A percentile compares a stretch with the other conserved stretches of the same genome.
phyloP scores from a whole-genome alignment of 2,797 vertebrate genomes.

The Argyrosomus regius region DNA sequence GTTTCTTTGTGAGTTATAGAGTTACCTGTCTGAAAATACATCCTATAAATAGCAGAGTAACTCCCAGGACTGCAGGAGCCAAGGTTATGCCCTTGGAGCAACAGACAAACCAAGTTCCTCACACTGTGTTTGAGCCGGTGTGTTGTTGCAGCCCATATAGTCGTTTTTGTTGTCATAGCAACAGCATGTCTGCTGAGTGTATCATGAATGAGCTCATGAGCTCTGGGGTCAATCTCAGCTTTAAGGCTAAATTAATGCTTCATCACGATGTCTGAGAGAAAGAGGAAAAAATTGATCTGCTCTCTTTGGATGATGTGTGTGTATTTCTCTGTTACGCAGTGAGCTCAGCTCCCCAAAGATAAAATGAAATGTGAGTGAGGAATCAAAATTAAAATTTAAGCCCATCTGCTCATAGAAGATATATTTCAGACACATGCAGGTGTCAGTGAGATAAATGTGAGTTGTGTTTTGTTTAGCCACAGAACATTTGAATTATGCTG shows the following conservation, averaged over 20 bases:
- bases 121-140: neutral
- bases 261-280: neutral
- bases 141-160: neutral
- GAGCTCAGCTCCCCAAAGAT: neutral
- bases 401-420: neutral
- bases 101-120: slow-evolving; percentile 24
- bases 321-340: neutral
- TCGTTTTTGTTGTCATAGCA: slow-evolving; percentile 42
- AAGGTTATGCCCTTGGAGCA: slow-evolving; percentile 39
- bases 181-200: slow-evolving; percentile 31
- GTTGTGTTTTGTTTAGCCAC: neutral
- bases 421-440: neutral
- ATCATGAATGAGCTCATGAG: slow-evolving; percentile 7
- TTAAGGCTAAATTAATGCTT: slow-evolving; percentile 22
- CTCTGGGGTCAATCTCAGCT: neutral
- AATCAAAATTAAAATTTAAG: neutral
- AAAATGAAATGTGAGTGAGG: neutral
- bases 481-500: neutral
- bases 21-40: neutral
- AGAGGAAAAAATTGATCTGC: neutral
- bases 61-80: slow-evolving; percentile 29
- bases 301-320: neutral
- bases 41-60: slow-evolving; percentile 40
- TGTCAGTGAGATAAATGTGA: neutral
- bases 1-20: neutral